Percentiles rank a stretch among this genome's conserved stretches.
Conservation (phyloP, 92 coral and sea anemone genomes). For the Porites divaricata region DNA sequence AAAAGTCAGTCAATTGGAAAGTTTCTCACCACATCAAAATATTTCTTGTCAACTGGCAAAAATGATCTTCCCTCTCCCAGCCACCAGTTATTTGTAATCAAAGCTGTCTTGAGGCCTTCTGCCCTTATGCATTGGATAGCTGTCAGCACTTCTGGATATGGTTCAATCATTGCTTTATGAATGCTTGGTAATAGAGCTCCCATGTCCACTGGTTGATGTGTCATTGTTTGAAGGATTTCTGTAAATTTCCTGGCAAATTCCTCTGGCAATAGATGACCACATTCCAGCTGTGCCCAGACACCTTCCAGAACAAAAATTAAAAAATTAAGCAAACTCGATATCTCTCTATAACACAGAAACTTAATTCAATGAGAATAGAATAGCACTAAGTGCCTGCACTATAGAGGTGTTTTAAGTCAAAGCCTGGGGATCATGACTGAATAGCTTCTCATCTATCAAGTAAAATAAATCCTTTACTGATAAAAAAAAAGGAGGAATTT, state of each 20-base stretch:
- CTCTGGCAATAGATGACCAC: constrained; percentile 77
- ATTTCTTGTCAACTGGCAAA: constrained; percentile 80
- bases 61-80: constrained; percentile 71
- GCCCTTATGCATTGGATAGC: constrained; percentile 81
- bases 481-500: too few relatives aligned
- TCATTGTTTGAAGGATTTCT: constrained; percentile 56
- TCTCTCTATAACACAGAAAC: too few relatives aligned
- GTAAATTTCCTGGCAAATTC: constrained; percentile 80
- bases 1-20: not conserved
- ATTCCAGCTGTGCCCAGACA: constrained; percentile 86
- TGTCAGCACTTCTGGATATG: constrained; percentile 83
- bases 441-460: too few relatives aligned
- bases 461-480: too few relatives aligned
- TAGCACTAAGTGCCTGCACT: too few relatives aligned
- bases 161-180: constrained; percentile 62
- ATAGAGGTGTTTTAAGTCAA: too few relatives aligned
- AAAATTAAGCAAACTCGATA: too few relatives aligned
- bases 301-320: constrained; percentile 45
- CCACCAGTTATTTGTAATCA: constrained; percentile 95
- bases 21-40: constrained; percentile 93
- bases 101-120: constrained; percentile 88
- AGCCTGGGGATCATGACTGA: too few relatives aligned
- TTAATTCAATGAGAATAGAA: too few relatives aligned
- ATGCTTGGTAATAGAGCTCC: constrained; percentile 53
- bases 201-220: constrained; percentile 46